A percentile compares a stretch with the other conserved stretches of the same genome.
Evolutionary conservation across 1,140 invertebrate genomes (phyloP).

Genomic region (Zeugodacus cucurbitae): DNA sequence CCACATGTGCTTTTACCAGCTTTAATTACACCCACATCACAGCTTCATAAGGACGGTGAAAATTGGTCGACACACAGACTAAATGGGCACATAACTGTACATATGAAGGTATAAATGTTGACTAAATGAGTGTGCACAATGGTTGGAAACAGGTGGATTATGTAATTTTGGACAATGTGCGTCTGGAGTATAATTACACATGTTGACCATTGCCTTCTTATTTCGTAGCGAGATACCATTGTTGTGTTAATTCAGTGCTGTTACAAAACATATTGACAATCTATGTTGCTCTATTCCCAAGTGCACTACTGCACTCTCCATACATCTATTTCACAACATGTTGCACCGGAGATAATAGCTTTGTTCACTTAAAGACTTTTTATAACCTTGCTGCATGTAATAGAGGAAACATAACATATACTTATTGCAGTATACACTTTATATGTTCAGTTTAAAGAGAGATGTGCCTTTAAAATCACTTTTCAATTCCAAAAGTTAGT

Average conservation of each 20-base stretch:
- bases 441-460: no score
- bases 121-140: neutral
- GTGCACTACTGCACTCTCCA: no score
- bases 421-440: no score
- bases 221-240: neutral
- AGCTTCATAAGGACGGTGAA: neutral
- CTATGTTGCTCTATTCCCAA: neutral
- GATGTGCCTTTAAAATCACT: no score
- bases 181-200: neutral
- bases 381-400: no score
- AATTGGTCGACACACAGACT: neutral
- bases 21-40: constrained; percentile 24
- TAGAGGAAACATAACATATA: no score
- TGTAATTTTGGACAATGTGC: neutral
- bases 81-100: neutral
- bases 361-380: no score
- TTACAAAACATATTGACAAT: neutral
- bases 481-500: no score
- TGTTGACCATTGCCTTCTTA: neutral
- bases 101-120: neutral
- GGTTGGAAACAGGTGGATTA: neutral
- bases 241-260: neutral
- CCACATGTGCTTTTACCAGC: neutral
- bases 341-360: no score
- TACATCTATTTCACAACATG: no score